Conservation (phyloP, 2,113 vertebrate species). For the Lagopus leucura region DNA sequence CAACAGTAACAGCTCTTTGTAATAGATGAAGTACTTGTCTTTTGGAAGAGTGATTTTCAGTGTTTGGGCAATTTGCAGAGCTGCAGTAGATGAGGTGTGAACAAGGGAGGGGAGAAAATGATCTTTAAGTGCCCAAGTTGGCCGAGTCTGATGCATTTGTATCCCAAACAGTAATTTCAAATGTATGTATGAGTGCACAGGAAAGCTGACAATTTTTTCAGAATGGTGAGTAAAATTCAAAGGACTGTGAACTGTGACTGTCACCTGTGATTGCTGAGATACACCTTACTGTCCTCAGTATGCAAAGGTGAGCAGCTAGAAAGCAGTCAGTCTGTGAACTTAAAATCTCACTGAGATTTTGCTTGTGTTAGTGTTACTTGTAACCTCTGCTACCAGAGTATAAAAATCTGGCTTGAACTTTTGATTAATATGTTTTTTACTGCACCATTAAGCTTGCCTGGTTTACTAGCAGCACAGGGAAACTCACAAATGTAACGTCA, state of each 20-base stretch:
- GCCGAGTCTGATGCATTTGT: not conserved
- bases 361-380: not conserved
- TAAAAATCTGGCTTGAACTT: slow-evolving; percentile 31
- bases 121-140: not conserved
- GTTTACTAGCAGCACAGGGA: slow-evolving; percentile 28
- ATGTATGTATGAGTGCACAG: not conserved
- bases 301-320: not conserved
- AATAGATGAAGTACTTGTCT: not conserved
- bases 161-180: not conserved
- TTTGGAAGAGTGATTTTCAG: not conserved
- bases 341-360: not conserved
- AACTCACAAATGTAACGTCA: slow-evolving; percentile 10
- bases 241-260: not conserved
- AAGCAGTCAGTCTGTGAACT: not conserved
- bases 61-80: not conserved
- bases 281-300: not conserved
- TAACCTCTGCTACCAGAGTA: not conserved
- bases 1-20: not conserved
- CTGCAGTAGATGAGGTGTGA: not conserved
- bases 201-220: not conserved
- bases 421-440: slow-evolving; percentile 56
- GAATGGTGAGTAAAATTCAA: not conserved
- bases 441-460: slow-evolving; percentile 38
- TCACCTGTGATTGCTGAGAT: not conserved
- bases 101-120: not conserved